Evolutionary conservation across 2,797 vertebrate species (phyloP), one percentile per base, ranked within the genome.

Genomic region (Pantherophis vulpinus): DNA sequence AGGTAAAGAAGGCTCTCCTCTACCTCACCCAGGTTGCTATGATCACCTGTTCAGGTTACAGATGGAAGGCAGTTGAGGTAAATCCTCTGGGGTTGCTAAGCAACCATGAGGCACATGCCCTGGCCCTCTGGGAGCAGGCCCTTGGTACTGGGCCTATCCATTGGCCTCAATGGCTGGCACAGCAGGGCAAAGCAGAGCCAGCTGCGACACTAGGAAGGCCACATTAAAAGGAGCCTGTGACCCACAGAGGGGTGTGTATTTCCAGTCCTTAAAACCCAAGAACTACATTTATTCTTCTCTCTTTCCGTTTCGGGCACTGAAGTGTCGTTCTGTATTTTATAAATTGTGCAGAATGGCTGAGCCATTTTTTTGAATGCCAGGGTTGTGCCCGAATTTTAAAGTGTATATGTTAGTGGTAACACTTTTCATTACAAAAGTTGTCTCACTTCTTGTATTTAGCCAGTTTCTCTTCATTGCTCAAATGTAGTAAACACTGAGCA

Each of bases 11-110:
- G 9, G 70, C 32, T 79, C 70, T 4, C 70, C 32, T 79, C 70
- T 20, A 47, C 20, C 20, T 47, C 8, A 12, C 37, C 37, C 37
- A 83, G n/a, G 14, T 6, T 37, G 16, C 70, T 20, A 18, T 74
- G 14, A 20, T 37, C 32, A 74, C 70, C 70, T 2, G 0, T 70
- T 32, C 70, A 74, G 79, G 20, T 47, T 83, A 25, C 42, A 83
- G 79, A 47, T 25, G 20, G 20, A 83, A 47, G 42, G 18, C 47
- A 32, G 56, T 59, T 55, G 66, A 89, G 66, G n/a, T 79, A 83
- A 63, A 56, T 86, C 37, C 42, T 14, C 23, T 20, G 14, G 37
- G 0, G 90, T 93, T 93, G 90, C 90, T 93, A 83, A 79, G 93
- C 87, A 56, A 93, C 90, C 56, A 25, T 23, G 54, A 74, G 87